Base-by-base conservation (phyloP, 2,113 vertebrate genomes). In the Amphiprion percula region DNA sequence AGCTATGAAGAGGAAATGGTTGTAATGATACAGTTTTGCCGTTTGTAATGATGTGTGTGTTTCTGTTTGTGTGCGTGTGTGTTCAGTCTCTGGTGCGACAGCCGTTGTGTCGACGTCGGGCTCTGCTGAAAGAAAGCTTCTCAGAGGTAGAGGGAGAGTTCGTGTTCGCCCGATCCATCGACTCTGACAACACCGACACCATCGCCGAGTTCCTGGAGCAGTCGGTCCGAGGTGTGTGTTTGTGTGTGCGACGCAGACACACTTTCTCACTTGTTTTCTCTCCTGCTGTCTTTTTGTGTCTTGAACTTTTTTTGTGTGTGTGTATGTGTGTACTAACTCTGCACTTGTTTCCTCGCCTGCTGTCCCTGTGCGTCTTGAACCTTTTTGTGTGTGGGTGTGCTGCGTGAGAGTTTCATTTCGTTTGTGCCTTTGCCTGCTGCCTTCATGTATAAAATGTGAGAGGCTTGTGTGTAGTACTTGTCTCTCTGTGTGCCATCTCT, bases 201-300 rank as follows among this genome's bases (percentile, higher is more conserved):
- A 97, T 98, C 3, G 96, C 96, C 0, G 97, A 98, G 74, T 98
- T 98, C 91, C 87, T 98, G 83, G 97, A 98, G 86, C 96, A 96
- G 91, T 97, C 97, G 0, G 95, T 98, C 83, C 94, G 94, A 96
- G 97, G 97, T 94, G 78, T 85, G 90, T 86, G 55, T 44, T 2
- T 37, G 47, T 50, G 5, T 58, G 49, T 47, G 10, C 61, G 54
- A 53, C 5, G 1, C 54, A 56, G 52, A 47, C 55, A 37, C 28
- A 69, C 56, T 77, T 66, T 64, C 55, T 50, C 68, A 24, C 49
- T 77, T 72, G 15, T 80, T 73, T 80, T 58, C 63, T 55, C 61
- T 61, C 74, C 44, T 52, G 37, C 49, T 39, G 21, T 68, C 62
- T 77, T n/a, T 78, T 62, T 77, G 24, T 62, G 56, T 76, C 58